Conservation (phyloP, 1,140 invertebrate species). For the Pteromalus puparum region DNA sequence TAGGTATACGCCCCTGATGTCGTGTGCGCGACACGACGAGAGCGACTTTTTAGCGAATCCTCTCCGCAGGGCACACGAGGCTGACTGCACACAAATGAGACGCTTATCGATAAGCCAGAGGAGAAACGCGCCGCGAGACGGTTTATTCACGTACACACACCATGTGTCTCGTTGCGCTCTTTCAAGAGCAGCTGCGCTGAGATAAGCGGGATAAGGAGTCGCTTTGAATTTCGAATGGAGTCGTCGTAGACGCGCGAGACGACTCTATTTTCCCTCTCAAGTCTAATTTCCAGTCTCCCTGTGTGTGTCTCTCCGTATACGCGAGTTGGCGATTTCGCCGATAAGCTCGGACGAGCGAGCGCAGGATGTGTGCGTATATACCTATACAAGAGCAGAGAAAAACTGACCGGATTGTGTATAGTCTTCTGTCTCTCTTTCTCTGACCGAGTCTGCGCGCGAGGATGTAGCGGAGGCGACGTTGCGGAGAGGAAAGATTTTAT, state of each 20-base stretch:
- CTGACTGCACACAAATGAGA: neutral
- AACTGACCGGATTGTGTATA: neutral
- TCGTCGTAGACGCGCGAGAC: conserved; percentile 19
- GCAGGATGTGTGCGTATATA: neutral
- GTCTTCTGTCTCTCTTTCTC: no score
- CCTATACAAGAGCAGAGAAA: neutral
- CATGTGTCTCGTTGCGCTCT: neutral
- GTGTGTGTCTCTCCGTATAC: neutral
- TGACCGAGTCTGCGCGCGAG: no score
- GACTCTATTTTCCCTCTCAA: conserved; percentile 36
- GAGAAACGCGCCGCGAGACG: neutral
- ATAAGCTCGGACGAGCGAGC: neutral
- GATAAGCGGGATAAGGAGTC: conserved; percentile 37
- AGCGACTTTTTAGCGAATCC: neutral
- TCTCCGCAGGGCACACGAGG: neutral
- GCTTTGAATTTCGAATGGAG: conserved; percentile 44
- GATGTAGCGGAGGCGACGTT: no score
- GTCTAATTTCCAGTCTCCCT: neutral
- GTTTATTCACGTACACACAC: neutral
- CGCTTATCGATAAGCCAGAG: conserved; percentile 31
- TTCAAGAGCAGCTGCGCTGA: neutral
- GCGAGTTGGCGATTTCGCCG: conserved; percentile 6
- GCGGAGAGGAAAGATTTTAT: neutral
- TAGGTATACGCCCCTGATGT: neutral
- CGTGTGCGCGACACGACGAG: neutral